Evolutionary conservation across 2,888 invertebrate genomes (phyloP).

Genomic region (Muscina levida): DNA sequence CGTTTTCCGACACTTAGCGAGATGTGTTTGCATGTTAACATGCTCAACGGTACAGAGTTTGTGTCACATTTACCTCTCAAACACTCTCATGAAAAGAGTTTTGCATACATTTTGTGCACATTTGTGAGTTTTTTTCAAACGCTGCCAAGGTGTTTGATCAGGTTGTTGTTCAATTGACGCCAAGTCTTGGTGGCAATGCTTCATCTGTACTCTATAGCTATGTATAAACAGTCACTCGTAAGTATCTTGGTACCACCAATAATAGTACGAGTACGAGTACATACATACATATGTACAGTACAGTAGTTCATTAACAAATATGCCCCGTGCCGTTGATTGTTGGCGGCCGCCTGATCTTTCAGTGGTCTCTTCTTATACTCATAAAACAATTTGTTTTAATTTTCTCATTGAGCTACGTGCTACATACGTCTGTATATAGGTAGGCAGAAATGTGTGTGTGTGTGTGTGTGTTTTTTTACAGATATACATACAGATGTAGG

Average conservation of each 20-base stretch:
- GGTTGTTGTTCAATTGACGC: slow-evolving; percentile 55
- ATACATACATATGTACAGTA: neutral
- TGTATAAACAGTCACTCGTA: neutral
- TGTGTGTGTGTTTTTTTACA: neutral
- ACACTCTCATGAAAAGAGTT: no score
- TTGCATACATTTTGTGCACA: no score
- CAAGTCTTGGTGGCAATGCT: slow-evolving; percentile 40
- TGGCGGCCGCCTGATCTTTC: slow-evolving; percentile 29
- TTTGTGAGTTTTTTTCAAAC: no score
- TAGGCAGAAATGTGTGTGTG: slow-evolving; percentile 25
- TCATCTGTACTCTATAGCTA: neutral
- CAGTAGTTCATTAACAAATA: slow-evolving; percentile 21
- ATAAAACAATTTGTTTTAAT: slow-evolving; percentile 64
- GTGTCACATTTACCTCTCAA: no score
- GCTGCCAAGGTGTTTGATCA: no score
- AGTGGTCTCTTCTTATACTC: slow-evolving; percentile 54
- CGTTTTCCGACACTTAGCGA: no score
- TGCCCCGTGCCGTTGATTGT: slow-evolving; percentile 18
- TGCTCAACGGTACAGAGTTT: no score
- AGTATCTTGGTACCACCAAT: neutral
- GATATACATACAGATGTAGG: slow-evolving; percentile 13
- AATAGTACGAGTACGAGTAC: neutral
- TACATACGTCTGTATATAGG: neutral
- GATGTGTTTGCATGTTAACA: no score
- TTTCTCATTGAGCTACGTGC: slow-evolving; percentile 52